Percentiles rank a stretch among this genome's conserved stretches.
Evolutionary conservation across 2,888 invertebrate species (phyloP).

Genomic region (Cryptophagus acutangulus): DNA sequence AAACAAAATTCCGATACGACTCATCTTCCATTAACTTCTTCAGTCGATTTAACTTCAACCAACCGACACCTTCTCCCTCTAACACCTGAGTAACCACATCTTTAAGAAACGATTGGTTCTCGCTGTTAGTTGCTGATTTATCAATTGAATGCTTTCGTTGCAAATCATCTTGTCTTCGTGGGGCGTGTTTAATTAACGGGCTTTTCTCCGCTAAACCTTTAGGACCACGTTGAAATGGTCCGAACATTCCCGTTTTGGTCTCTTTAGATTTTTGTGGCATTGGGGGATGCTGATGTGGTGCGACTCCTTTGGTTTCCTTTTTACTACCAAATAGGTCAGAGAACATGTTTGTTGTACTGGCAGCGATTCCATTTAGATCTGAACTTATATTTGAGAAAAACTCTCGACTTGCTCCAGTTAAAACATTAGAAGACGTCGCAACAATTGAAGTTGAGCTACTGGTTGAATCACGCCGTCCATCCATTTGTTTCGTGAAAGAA

Average conservation of each 20-base stretch:
- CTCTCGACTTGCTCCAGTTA: constrained; percentile 67
- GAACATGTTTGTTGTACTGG: constrained; percentile 90
- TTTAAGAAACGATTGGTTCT: constrained; percentile 91
- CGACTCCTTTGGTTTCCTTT: constrained; percentile 40
- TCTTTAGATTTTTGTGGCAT: constrained; percentile 44
- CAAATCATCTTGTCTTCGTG: constrained; percentile 61
- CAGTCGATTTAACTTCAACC: constrained; percentile 88
- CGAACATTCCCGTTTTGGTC: constrained; percentile 57
- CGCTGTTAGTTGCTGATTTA: constrained; percentile 71
- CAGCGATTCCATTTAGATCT: constrained; percentile 88
- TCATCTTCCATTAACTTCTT: constrained; percentile 99
- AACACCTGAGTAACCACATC: constrained; percentile 82
- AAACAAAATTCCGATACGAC: constrained; percentile 91
- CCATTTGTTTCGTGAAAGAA: constrained; percentile 40
- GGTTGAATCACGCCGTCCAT: constrained; percentile 55
- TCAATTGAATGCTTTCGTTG: constrained; percentile 66
- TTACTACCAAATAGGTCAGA: constrained; percentile 86
- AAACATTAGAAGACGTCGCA: constrained; percentile 55
- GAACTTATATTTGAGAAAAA: constrained; percentile 89
- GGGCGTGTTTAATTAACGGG: constrained; percentile 79
- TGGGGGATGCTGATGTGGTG: constrained; percentile 36
- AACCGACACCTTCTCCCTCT: constrained; percentile 92
- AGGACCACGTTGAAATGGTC: constrained; percentile 71
- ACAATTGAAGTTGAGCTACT: constrained; percentile 58
- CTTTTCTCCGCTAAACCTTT: constrained; percentile 86